Evolutionary conservation across 2,888 invertebrate genomes (phyloP).

Genomic region (Petrolisthes cinctipes): DNA sequence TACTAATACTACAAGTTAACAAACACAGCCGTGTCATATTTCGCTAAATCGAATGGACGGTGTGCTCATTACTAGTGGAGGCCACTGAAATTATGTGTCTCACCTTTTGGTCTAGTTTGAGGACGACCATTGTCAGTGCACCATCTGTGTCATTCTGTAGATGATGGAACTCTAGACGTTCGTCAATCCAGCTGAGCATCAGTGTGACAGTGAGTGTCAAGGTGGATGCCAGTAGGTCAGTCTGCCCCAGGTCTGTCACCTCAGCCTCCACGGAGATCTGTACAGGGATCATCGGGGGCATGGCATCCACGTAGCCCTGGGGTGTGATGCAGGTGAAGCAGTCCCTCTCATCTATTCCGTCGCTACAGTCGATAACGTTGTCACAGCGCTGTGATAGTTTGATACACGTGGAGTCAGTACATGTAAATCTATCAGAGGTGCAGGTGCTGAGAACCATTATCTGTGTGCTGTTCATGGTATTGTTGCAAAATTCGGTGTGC

Average conservation of each 20-base stretch:
- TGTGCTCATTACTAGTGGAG: too few relatives aligned
- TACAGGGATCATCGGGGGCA: slow-evolving; percentile 35
- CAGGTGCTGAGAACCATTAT: background rate
- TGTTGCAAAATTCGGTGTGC: background rate
- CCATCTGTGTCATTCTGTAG: slow-evolving; percentile 12
- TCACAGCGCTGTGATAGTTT: slow-evolving; percentile 19
- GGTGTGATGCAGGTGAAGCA: slow-evolving; percentile 29
- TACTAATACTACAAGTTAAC: background rate
- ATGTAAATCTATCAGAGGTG: slow-evolving; percentile 21
- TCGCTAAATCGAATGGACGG: too few relatives aligned
- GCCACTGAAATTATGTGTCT: too few relatives aligned
- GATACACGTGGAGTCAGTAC: slow-evolving; percentile 32
- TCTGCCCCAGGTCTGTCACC: slow-evolving; percentile 19
- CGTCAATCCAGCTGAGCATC: slow-evolving; percentile 30
- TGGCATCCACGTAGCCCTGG: slow-evolving; percentile 23
- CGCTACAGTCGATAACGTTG: slow-evolving; percentile 32
- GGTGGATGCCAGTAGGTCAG: slow-evolving; percentile 25
- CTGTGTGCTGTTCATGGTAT: background rate
- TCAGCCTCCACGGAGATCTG: slow-evolving; percentile 20
- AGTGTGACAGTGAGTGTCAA: slow-evolving; percentile 15
- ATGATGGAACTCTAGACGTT: slow-evolving; percentile 36
- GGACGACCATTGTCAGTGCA: background rate
- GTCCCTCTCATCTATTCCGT: slow-evolving; percentile 31
- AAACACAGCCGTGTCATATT: too few relatives aligned
- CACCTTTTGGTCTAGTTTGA: background rate